phyloP scores from a whole-genome alignment of 2,113 vertebrate species.

The Eulemur rufifrons region DNA sequence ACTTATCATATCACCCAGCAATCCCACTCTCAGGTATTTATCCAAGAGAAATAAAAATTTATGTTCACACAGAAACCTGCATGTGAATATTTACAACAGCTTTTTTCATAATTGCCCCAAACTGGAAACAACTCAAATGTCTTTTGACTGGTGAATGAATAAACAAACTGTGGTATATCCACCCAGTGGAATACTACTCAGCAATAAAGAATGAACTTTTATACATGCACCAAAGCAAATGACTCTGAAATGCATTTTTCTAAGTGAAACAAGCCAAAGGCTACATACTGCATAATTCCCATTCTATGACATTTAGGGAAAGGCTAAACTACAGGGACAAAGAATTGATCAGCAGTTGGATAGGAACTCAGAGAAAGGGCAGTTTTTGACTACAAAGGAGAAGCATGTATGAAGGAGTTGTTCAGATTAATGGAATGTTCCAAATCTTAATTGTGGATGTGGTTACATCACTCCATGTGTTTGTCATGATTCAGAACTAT shows the following conservation, averaged over 20 bases:
- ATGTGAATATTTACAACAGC: neutral
- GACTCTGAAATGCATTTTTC: neutral
- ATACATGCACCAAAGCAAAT: neutral
- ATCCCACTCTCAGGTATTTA: neutral
- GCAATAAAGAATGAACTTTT: neutral
- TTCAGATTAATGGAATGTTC: neutral
- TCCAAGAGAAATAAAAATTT: slow-evolving; percentile 6
- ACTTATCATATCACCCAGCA: neutral
- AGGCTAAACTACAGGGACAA: neutral
- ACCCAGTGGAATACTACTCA: neutral
- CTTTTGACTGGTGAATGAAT: neutral
- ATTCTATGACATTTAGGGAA: neutral
- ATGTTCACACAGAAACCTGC: neutral
- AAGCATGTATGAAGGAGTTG: neutral
- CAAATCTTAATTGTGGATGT: neutral
- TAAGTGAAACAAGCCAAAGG: neutral
- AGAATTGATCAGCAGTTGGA: neutral
- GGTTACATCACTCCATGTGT: neutral
- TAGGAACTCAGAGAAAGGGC: neutral
- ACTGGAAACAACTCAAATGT: neutral
- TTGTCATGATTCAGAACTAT: neutral
- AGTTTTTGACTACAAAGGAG: neutral
- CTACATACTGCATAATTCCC: neutral
- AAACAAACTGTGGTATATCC: neutral
- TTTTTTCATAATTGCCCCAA: neutral